Percentiles rank a stretch among this genome's conserved stretches.
phyloP scores from a whole-genome alignment of 2,888 invertebrate species.

The Dexiosoma caninum region DNA sequence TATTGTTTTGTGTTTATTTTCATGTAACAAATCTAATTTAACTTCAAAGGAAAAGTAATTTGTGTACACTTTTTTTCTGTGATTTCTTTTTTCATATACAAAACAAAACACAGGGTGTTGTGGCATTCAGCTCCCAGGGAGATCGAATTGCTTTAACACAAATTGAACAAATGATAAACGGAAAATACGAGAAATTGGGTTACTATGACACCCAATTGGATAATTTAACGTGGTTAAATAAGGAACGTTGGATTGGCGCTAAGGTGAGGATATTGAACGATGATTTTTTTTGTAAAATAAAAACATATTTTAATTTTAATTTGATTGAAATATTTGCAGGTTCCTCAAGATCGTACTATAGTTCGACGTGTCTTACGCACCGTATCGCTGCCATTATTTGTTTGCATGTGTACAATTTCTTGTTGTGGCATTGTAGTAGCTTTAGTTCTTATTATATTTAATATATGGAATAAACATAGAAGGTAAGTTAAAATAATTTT shows the following conservation, averaged over 20 bases:
- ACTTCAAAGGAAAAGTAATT: neutral
- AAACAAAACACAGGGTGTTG: slow-evolving; percentile 86
- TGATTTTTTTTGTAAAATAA: neutral
- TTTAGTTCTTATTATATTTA: slow-evolving; percentile 92
- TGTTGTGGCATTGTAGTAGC: slow-evolving; percentile 92
- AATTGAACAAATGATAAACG: slow-evolving; percentile 97
- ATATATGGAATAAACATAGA: slow-evolving; percentile 93
- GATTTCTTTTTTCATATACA: neutral
- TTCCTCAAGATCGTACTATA: slow-evolving; percentile 96
- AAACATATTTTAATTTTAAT: slow-evolving; percentile 1
- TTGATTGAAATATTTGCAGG: slow-evolving; percentile 79
- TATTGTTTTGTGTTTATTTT: neutral
- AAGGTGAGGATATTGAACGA: slow-evolving; percentile 72
- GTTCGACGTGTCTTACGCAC: slow-evolving; percentile 90
- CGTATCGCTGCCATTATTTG: slow-evolving; percentile 92
- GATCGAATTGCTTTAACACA: slow-evolving; percentile 99
- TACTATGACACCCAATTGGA: slow-evolving; percentile 97
- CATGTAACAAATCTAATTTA: slow-evolving; percentile 20
- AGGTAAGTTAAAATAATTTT: slow-evolving; percentile 81
- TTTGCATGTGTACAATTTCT: slow-evolving; percentile 95
- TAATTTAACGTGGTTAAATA: slow-evolving; percentile 95
- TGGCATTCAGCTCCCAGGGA: slow-evolving; percentile 98
- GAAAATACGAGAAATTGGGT: slow-evolving; percentile 94
- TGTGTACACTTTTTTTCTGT: neutral
- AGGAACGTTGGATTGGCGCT: slow-evolving; percentile 93